A percentile compares a stretch with the other conserved stretches of the same genome.
Evolutionary conservation across 2,888 invertebrate genomes (phyloP).

Genomic region (Odontocolon sp.): DNA sequence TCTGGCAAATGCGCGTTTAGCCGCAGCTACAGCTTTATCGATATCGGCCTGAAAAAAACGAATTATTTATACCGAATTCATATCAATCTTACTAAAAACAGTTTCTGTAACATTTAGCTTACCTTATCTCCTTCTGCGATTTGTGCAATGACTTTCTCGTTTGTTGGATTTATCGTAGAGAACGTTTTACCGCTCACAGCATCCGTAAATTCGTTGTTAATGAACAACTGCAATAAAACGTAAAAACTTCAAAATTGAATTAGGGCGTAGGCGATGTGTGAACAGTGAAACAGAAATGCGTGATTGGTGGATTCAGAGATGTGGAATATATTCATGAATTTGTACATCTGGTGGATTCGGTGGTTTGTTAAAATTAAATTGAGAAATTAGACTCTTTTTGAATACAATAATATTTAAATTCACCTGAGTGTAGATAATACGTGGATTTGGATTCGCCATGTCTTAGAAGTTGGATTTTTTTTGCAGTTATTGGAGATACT

Average conservation of each 20-base stretch:
- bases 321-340: background rate
- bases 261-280: slow-evolving; percentile 17
- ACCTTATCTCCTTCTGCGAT: slow-evolving; percentile 94
- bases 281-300: background rate
- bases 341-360: too few species aligned
- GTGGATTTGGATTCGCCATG: slow-evolving; percentile 67
- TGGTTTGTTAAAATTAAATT: too few species aligned
- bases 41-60: slow-evolving; percentile 87
- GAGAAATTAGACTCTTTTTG: background rate
- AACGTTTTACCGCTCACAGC: slow-evolving; percentile 93
- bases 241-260: background rate
- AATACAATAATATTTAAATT: background rate
- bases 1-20: slow-evolving; percentile 88
- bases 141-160: slow-evolving; percentile 87
- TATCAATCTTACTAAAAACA: too few species aligned
- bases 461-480: background rate
- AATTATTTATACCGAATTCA: too few species aligned
- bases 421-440: slow-evolving; percentile 69
- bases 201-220: slow-evolving; percentile 92
- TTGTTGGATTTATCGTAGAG: slow-evolving; percentile 91
- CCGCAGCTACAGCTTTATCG: slow-evolving; percentile 90
- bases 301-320: background rate
- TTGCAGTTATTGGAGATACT: background rate
- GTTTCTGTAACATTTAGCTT: slow-evolving; percentile 63
- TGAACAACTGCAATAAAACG: slow-evolving; percentile 86